Evolutionary conservation across 2,888 invertebrate genomes (phyloP).

Genomic region (Nemurella pictetii): DNA sequence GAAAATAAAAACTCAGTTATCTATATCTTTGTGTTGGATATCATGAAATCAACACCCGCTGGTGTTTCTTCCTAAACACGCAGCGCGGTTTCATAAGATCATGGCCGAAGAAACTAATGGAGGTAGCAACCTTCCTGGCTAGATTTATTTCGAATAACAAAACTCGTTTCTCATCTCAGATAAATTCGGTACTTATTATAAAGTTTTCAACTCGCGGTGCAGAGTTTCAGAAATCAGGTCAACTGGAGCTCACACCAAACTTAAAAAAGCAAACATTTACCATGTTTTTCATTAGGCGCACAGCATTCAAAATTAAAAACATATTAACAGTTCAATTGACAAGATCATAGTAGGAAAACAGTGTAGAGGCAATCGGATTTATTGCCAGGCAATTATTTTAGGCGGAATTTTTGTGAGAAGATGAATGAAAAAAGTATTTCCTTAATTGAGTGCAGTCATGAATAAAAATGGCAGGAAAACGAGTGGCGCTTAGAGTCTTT

Average conservation of each 20-base stretch:
- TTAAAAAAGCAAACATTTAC: neutral
- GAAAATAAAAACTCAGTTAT: no score
- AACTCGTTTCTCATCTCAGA: neutral
- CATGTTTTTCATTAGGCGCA: neutral
- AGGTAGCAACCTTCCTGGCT: neutral
- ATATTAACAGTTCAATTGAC: neutral
- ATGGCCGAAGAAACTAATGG: neutral
- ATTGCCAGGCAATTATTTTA: neutral
- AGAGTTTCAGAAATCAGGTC: neutral
- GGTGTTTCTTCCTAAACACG: neutral
- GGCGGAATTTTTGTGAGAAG: neutral
- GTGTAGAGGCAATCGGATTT: neutral
- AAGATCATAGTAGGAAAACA: neutral
- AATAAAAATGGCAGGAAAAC: neutral
- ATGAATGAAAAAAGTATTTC: neutral
- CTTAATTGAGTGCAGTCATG: neutral
- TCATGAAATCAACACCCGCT: neutral
- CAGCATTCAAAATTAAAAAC: neutral
- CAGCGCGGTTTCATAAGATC: neutral
- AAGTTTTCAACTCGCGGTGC: neutral
- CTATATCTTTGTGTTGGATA: no score
- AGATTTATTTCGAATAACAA: neutral
- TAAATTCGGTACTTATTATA: neutral
- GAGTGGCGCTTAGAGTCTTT: neutral
- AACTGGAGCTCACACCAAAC: neutral